A percentile compares a stretch with the other conserved stretches of the same genome.
These are phyloP conservation scores for Lasioglossum lativentre DNA, from an alignment of 2,888 invertebrate genomes.

Conservation along the genomic window DNA sequence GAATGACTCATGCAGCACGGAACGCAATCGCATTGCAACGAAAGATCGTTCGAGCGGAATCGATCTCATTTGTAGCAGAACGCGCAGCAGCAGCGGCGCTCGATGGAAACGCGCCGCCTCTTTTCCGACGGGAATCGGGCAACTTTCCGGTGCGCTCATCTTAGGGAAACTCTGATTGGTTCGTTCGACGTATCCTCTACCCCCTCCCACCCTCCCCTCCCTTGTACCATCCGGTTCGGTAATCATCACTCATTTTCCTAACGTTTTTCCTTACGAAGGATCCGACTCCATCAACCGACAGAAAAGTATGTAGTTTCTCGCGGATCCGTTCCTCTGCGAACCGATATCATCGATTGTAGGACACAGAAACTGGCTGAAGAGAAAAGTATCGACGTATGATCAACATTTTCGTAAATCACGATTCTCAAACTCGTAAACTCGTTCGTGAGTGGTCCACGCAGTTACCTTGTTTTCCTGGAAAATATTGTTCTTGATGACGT, in stretches of 20 bases:
- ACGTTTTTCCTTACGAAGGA: background rate
- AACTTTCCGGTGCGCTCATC: slow-evolving; percentile 34
- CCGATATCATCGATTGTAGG: background rate
- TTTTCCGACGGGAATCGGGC: slow-evolving; percentile 27
- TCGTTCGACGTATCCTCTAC: slow-evolving; percentile 4
- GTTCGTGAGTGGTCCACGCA: background rate
- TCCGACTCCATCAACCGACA: background rate
- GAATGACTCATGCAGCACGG: slow-evolving; percentile 19
- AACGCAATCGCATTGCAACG: slow-evolving; percentile 44
- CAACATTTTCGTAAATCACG: background rate
- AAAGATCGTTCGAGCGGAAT: slow-evolving; percentile 49
- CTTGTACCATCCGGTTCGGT: background rate
- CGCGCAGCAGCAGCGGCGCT: slow-evolving; percentile 11
- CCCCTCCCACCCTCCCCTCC: background rate
- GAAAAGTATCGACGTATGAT: background rate
- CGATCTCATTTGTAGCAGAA: slow-evolving; percentile 45
- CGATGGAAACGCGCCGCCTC: slow-evolving; percentile 31
- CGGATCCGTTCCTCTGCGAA: background rate
- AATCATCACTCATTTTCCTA: slow-evolving; percentile 14
- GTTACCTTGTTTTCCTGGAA: slow-evolving; percentile 1
- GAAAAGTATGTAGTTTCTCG: background rate
- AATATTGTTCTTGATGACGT: slow-evolving; percentile 4
- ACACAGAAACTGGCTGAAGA: background rate
- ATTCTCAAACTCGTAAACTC: slow-evolving; percentile 6
- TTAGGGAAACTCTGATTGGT: slow-evolving; percentile 9